Evolutionary conservation across 2,888 invertebrate species (phyloP).

Genomic region (Rhagium mordax): DNA sequence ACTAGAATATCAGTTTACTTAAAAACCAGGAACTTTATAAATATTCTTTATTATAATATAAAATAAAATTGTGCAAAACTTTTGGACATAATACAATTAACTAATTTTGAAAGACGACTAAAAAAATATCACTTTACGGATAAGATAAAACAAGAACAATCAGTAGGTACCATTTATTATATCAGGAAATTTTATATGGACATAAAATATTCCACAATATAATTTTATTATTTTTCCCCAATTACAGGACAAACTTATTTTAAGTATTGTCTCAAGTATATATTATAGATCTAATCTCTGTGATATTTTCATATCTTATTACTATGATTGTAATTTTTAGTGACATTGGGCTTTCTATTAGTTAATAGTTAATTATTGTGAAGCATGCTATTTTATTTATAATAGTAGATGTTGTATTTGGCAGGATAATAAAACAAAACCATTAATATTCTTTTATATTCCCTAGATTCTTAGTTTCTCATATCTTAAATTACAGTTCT

Average conservation of each 20-base stretch:
- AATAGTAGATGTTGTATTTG: neutral
- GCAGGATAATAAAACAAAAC: slow-evolving; percentile 3
- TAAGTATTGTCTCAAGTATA: neutral
- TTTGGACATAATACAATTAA: too few relatives aligned
- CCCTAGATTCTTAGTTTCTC: too few relatives aligned
- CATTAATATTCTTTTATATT: slow-evolving; percentile 1
- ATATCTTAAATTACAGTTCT: too few relatives aligned
- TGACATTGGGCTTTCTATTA: slow-evolving; percentile 23
- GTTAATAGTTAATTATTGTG: slow-evolving; percentile 19
- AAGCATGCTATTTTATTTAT: slow-evolving; percentile 24
- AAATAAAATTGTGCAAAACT: too few relatives aligned
- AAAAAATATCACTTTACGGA: too few relatives aligned
- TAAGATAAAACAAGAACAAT: too few relatives aligned
- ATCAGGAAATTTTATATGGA: neutral
- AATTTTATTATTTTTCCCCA: slow-evolving; percentile 1
- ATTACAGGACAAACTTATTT: neutral
- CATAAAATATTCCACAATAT: neutral
- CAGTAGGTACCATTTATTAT: too few relatives aligned
- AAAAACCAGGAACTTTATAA: too few relatives aligned
- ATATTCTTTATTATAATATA: too few relatives aligned
- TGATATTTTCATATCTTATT: slow-evolving; percentile 32
- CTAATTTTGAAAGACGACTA: too few relatives aligned
- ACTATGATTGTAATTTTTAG: slow-evolving; percentile 10
- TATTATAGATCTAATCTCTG: slow-evolving; percentile 34
- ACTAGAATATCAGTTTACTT: too few relatives aligned